A percentile compares a stretch with the other conserved stretches of the same genome.
Conservation (phyloP, 2,797 vertebrate genomes). For the Clarias platycephalus region DNA sequence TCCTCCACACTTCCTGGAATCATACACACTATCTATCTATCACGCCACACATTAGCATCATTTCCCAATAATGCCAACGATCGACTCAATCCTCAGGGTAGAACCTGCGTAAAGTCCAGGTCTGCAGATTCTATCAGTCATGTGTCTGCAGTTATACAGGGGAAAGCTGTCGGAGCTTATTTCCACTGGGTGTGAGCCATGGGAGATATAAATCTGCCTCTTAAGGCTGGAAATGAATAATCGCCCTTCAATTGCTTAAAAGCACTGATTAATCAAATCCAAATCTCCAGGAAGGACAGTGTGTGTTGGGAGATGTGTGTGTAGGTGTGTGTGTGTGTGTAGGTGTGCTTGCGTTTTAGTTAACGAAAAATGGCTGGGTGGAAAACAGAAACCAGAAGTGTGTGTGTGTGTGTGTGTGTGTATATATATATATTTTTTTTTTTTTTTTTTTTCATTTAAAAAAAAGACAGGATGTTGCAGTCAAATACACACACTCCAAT, state of each 20-base stretch:
- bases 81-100: constrained; percentile 54
- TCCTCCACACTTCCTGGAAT: constrained; percentile 67
- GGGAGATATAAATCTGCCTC: constrained; percentile 65
- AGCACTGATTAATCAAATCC: constrained; percentile 64
- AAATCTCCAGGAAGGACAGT: constrained; percentile 51
- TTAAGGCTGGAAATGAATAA: constrained; percentile 74
- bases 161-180: constrained; percentile 60
- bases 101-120: constrained; percentile 61
- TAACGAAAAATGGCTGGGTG: background rate
- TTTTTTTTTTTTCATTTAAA: too few relatives aligned
- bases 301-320: constrained; percentile 22
- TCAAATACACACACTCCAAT: too few relatives aligned
- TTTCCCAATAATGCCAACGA: constrained; percentile 52
- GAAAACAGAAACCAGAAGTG: background rate
- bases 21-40: constrained; percentile 60
- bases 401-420: too few relatives aligned
- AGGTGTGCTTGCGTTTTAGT: constrained; percentile 3
- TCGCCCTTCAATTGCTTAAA: constrained; percentile 64
- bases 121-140: constrained; percentile 56
- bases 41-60: constrained; percentile 55
- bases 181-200: constrained; percentile 69
- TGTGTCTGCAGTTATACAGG: constrained; percentile 37
- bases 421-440: too few relatives aligned
- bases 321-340: constrained; percentile 24
- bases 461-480: too few relatives aligned